These are phyloP conservation scores for Magallana gigas DNA, from an alignment of 1,140 invertebrate species.

Conservation along the genomic window DNA sequence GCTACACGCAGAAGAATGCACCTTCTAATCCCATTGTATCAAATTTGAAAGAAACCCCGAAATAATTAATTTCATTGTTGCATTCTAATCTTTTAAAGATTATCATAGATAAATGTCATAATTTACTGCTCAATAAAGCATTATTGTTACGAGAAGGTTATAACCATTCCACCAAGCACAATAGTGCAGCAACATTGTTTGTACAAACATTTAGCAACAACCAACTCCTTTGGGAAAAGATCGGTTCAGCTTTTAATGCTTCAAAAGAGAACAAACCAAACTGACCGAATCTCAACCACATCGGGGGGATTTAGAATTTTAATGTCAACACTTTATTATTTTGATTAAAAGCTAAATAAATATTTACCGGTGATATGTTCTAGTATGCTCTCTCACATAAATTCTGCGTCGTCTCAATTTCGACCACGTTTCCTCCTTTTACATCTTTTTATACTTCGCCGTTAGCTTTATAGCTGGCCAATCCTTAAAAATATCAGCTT, in stretches of 20 bases:
- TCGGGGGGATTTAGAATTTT: slow-evolving; percentile 20
- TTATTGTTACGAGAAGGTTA: neutral
- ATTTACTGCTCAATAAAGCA: slow-evolving; percentile 2
- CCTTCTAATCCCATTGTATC: slow-evolving; percentile 2
- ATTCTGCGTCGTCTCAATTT: neutral
- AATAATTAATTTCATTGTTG: slow-evolving; percentile 30
- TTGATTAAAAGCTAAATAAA: slow-evolving; percentile 24
- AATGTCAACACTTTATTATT: slow-evolving; percentile 32
- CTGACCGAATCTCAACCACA: neutral
- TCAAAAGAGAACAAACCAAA: slow-evolving; percentile 6
- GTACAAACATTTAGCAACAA: slow-evolving; percentile 14
- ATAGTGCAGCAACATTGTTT: neutral
- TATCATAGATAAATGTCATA: slow-evolving; percentile 2
- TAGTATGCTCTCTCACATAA: slow-evolving; percentile 9
- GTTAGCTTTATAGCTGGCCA: too few species aligned
- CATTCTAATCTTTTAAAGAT: slow-evolving; percentile 17
- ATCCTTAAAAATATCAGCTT: too few species aligned
- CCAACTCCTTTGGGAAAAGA: slow-evolving; percentile 12
- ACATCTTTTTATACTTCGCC: too few species aligned
- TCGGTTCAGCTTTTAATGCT: slow-evolving; percentile 14
- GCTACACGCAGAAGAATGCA: neutral
- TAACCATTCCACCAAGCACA: neutral
- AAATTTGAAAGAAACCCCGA: slow-evolving; percentile 29
- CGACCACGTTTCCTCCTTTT: too few species aligned
- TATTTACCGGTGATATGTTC: slow-evolving; percentile 8